phyloP scores from a whole-genome alignment of 1,140 invertebrate genomes.

The Druon quercuslanigerum region DNA sequence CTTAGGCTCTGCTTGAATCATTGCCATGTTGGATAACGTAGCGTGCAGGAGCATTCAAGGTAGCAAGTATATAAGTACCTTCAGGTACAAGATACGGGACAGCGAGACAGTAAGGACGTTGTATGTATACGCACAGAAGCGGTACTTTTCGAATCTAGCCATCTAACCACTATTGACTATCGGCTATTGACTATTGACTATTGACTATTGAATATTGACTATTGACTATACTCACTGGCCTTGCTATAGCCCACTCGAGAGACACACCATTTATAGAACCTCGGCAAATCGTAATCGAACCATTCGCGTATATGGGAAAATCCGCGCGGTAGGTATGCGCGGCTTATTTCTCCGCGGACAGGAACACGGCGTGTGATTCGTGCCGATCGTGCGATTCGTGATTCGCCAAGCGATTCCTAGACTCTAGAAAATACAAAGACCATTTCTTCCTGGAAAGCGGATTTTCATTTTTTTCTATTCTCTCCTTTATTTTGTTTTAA shows the following conservation, averaged over 20 bases:
- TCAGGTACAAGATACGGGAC: conserved; percentile 4
- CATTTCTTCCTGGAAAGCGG: not conserved
- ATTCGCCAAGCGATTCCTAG: conserved; percentile 21
- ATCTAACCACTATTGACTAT: conserved; percentile 11
- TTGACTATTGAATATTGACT: not conserved
- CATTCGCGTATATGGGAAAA: conserved; percentile 27
- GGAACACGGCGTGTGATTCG: conserved; percentile 19
- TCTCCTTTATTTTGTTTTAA: not conserved
- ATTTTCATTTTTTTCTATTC: not conserved
- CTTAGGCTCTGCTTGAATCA: not conserved
- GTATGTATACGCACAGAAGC: not conserved
- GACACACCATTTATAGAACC: conserved; percentile 19
- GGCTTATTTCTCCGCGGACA: conserved; percentile 27
- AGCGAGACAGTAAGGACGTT: not conserved
- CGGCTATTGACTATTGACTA: not conserved
- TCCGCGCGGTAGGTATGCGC: conserved; percentile 19
- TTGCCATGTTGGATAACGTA: not conserved
- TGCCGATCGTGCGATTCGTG: conserved; percentile 31
- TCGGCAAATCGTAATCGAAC: conserved; percentile 8
- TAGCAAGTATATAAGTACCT: not conserved
- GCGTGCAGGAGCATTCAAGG: conserved; percentile 5
- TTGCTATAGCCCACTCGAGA: not conserved
- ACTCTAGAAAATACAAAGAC: not conserved
- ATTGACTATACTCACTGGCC: not conserved
- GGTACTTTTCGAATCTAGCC: conserved; percentile 29